A percentile compares a stretch with the other conserved stretches of the same genome.
These are phyloP conservation scores for Pristionchus fissidentatus DNA, from an alignment of 2,888 invertebrate genomes.

Conservation along the genomic window DNA sequence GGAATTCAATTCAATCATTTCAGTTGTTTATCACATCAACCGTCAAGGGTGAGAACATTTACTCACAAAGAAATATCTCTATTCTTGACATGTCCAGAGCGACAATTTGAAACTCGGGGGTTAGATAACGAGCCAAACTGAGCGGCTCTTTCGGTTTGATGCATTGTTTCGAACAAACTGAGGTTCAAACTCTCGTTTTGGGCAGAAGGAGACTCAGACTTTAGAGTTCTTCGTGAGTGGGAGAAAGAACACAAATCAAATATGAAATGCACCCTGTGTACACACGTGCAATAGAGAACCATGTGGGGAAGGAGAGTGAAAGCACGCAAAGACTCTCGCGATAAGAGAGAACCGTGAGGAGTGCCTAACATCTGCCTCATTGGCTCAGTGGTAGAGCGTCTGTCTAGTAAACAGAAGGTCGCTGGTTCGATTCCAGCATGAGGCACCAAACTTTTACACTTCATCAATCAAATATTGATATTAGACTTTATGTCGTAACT, in stretches of 20 bases:
- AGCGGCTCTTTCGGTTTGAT: no score
- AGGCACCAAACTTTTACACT: conserved; percentile 45
- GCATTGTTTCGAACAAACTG: no score
- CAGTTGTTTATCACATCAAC: neutral
- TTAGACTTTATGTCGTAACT: no score
- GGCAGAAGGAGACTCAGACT: no score
- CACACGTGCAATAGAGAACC: conserved; percentile 70
- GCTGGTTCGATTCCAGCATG: conserved; percentile 53
- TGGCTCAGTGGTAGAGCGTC: conserved; percentile 51
- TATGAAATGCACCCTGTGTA: neutral
- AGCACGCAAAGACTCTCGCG: neutral
- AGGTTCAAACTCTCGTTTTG: no score
- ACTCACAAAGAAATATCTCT: neutral
- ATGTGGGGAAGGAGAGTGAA: conserved; percentile 55
- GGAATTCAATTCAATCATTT: neutral
- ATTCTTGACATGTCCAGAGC: no score
- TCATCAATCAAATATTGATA: no score
- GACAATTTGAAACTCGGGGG: no score
- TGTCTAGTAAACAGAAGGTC: conserved; percentile 52
- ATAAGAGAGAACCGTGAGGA: neutral
- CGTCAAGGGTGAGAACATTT: neutral
- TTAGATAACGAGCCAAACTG: no score
- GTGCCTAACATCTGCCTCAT: conserved; percentile 14
- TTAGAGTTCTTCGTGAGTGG: no score
- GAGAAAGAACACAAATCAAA: no score